phyloP scores from a whole-genome alignment of 2,888 invertebrate species.

The Siphonodentalium dalli region DNA sequence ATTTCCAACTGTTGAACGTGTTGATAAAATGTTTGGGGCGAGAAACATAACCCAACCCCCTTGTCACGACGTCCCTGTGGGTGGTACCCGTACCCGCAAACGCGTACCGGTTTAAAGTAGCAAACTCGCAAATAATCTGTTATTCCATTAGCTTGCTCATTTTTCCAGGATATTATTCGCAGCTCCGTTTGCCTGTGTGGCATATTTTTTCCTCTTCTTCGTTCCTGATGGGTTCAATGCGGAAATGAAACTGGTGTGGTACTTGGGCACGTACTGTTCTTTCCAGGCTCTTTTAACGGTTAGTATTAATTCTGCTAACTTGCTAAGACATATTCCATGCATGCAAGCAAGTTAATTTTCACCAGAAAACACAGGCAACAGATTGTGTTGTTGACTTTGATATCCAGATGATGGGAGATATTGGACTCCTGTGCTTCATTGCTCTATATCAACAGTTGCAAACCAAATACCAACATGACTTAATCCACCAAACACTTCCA shows the following conservation, averaged over 20 bases:
- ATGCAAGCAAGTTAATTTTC: too few species aligned
- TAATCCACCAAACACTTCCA: too few species aligned
- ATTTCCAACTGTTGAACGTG: too few species aligned
- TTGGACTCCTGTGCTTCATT: too few species aligned
- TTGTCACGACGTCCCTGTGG: too few species aligned
- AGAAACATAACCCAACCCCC: too few species aligned
- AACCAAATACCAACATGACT: too few species aligned
- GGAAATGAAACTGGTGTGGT: constrained; percentile 48
- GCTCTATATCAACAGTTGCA: too few species aligned
- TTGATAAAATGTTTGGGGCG: too few species aligned
- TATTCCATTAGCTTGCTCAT: neutral
- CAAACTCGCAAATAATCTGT: neutral
- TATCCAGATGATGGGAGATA: too few species aligned
- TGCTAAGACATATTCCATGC: neutral
- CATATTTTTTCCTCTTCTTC: constrained; percentile 53
- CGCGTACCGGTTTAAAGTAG: neutral
- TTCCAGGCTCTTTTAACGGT: constrained; percentile 53
- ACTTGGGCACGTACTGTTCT: constrained; percentile 47
- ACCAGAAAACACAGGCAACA: neutral
- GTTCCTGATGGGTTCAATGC: constrained; percentile 52
- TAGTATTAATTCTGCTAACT: constrained; percentile 18
- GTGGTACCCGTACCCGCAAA: too few species aligned
- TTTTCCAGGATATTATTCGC: constrained; percentile 48
- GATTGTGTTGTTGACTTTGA: too few species aligned
- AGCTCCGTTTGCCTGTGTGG: constrained; percentile 47